Conservation (phyloP, 2,113 vertebrate genomes). For the Catharus bicknelli region DNA sequence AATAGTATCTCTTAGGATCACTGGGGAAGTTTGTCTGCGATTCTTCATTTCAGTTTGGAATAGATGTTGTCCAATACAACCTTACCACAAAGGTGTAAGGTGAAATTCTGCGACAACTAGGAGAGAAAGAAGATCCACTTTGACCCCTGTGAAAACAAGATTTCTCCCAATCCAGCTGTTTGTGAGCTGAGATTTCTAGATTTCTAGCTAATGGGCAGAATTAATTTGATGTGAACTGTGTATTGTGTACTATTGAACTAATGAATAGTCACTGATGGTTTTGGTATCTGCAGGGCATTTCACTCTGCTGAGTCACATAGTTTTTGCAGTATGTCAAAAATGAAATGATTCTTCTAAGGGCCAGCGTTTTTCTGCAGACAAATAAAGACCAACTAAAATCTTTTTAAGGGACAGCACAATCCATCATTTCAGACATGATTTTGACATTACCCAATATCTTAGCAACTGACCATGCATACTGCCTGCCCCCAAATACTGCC, state of each 20-base stretch:
- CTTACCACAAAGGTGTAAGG: background rate
- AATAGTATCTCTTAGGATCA: background rate
- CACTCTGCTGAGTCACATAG: background rate
- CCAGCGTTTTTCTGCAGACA: slow-evolving; percentile 15
- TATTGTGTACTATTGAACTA: background rate
- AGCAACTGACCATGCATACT: background rate
- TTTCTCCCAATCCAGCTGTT: background rate
- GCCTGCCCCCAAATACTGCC: background rate
- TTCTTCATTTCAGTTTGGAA: background rate
- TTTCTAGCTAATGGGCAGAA: background rate
- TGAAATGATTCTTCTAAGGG: slow-evolving; percentile 55
- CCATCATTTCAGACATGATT: background rate
- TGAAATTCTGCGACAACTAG: background rate
- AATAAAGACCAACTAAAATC: slow-evolving; percentile 27
- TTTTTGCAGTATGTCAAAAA: slow-evolving; percentile 48
- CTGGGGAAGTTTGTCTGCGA: background rate
- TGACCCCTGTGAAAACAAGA: background rate
- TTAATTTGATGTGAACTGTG: background rate
- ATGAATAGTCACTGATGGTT: background rate
- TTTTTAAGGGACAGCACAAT: slow-evolving; percentile 9
- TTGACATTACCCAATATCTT: background rate
- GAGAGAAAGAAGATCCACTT: background rate
- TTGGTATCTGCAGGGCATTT: background rate
- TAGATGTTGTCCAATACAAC: background rate
- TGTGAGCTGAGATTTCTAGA: background rate